These are phyloP conservation scores for Falco rusticolus DNA, from an alignment of 2,797 vertebrate species.

Conservation along the genomic window DNA sequence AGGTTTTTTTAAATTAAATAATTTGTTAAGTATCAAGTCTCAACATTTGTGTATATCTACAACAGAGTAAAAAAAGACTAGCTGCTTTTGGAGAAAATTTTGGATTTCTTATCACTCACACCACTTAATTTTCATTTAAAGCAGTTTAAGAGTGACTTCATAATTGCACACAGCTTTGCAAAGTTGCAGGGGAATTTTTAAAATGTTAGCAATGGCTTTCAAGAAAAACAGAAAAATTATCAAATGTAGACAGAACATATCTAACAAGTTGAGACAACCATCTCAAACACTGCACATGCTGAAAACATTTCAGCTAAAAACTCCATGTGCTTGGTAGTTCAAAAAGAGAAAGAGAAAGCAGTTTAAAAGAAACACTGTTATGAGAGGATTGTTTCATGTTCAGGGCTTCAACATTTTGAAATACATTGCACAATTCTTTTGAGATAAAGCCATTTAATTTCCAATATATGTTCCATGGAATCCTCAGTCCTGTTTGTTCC, in stretches of 20 bases:
- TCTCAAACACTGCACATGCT: not conserved
- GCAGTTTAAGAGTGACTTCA: not conserved
- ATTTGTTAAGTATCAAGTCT: not conserved
- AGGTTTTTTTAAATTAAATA: not conserved
- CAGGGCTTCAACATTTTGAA: not conserved
- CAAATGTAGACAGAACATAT: not conserved
- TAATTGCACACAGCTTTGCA: not conserved
- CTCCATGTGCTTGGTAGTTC: not conserved
- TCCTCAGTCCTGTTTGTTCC: not conserved
- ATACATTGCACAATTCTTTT: not conserved
- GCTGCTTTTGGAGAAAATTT: not conserved
- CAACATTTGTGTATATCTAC: not conserved
- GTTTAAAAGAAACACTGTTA: not conserved
- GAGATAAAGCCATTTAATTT: not conserved
- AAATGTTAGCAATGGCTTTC: not conserved
- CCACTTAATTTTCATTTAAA: not conserved
- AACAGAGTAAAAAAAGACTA: not conserved
- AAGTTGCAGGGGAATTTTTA: not conserved
- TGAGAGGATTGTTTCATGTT: not conserved
- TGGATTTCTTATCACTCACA: not conserved
- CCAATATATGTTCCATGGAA: not conserved
- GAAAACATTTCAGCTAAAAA: not conserved
- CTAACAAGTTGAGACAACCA: not conserved
- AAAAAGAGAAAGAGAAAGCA: not conserved
- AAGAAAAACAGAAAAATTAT: not conserved